These are phyloP conservation scores for Microcebus lehilahytsara DNA, from an alignment of 2,113 vertebrate genomes.

Conservation along the genomic window DNA sequence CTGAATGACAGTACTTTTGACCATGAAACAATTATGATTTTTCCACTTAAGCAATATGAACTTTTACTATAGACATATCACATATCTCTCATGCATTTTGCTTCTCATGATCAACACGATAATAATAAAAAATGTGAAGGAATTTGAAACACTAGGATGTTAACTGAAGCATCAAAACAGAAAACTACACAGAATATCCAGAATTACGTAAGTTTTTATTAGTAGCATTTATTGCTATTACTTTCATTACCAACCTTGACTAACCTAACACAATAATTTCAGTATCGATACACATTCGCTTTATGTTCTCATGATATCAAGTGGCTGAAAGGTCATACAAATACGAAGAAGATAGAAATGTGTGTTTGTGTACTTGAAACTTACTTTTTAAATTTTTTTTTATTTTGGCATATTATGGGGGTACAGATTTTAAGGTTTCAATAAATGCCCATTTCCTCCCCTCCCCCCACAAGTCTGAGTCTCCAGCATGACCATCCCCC, in stretches of 20 bases:
- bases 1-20: background rate
- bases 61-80: background rate
- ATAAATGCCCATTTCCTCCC: too few relatives aligned
- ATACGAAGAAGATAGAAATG: background rate
- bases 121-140: background rate
- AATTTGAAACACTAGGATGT: background rate
- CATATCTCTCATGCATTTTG: background rate
- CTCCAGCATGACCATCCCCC: too few relatives aligned
- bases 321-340: background rate
- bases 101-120: background rate
- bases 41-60: background rate
- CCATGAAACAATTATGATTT: background rate
- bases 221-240: background rate
- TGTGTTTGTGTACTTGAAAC: background rate
- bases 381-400: background rate
- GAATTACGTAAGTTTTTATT: background rate
- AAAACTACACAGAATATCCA: background rate
- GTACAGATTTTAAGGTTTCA: too few relatives aligned
- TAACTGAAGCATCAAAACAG: background rate
- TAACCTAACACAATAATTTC: background rate
- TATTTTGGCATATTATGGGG: too few relatives aligned
- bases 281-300: background rate
- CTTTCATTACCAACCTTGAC: background rate
- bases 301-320: background rate
- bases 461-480: too few relatives aligned